A percentile compares a stretch with the other conserved stretches of the same genome.
Conservation (phyloP, 2,888 invertebrate species). For the Entomobrya multifasciata region DNA sequence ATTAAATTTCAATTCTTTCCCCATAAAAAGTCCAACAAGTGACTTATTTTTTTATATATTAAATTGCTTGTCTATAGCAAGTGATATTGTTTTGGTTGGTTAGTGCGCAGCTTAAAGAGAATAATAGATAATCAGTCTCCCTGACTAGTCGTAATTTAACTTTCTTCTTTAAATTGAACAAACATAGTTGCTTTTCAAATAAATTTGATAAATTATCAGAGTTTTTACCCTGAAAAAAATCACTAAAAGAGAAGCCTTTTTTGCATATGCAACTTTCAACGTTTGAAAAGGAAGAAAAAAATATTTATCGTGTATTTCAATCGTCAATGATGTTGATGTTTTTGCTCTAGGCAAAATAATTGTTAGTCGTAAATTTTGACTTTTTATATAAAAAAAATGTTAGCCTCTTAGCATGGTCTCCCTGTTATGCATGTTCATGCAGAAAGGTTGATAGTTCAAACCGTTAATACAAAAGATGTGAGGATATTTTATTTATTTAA, state of each 20-base stretch:
- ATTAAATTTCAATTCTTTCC: conserved; percentile 69
- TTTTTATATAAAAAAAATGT: neutral
- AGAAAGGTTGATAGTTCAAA: conserved; percentile 60
- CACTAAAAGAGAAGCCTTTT: conserved; percentile 26
- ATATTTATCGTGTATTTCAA: neutral
- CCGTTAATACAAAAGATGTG: neutral
- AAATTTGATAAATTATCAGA: too few species aligned
- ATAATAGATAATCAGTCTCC: conserved; percentile 3
- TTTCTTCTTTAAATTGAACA: conserved; percentile 5
- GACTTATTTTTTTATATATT: conserved; percentile 51
- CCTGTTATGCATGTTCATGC: neutral
- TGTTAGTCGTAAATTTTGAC: conserved; percentile 65
- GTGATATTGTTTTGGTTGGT: neutral
- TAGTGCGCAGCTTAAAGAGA: neutral
- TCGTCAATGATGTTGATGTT: conserved; percentile 17
- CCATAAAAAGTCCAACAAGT: conserved; percentile 64
- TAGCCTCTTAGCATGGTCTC: conserved; percentile 47
- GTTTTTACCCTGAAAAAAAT: too few species aligned
- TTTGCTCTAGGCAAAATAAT: conserved; percentile 61
- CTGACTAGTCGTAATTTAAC: conserved; percentile 9
- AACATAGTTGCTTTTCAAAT: too few species aligned
- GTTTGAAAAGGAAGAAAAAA: neutral
- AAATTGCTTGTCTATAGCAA: conserved; percentile 31
- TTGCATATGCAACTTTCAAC: conserved; percentile 46
- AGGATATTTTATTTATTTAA: neutral